Base-by-base conservation (phyloP, 2,797 vertebrate species). In the Chrosomus eos region DNA sequence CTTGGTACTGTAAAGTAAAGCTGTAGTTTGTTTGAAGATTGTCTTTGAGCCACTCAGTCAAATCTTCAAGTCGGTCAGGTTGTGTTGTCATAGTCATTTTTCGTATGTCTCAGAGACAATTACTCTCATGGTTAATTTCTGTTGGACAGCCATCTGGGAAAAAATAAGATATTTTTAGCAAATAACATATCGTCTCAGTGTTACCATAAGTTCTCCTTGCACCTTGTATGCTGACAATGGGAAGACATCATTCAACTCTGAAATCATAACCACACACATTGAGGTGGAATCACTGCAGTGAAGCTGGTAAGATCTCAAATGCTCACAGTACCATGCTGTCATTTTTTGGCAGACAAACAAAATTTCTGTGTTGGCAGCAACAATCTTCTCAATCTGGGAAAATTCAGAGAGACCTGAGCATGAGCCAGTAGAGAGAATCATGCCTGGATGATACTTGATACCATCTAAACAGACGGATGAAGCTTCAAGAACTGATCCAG, bases 381-480 rank as follows among this genome's bases (percentile, higher is more conserved):
- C 11, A 85, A 90, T 88, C 62, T 90, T 81, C 70, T 80, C 5
- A 78, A 91, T 90, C 74, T 87, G 83, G 19, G 0, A 45, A 89
- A 90, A 89, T 64, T 86, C 86, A 80, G 84, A n/a, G 9, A 87
- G 88, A 80, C 85, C 85, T 31, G 88, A 80, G 33, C 81, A 90
- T 55, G 87, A 88, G 1, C 87, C 87, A 90, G 16, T 4, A 85
- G 26, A 87, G 33, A 89, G 73, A 0, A 90, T 87, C 89, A 89
- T 89, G 19, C 71, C 80, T 36, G 85, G 51, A 87, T 71, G 66
- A 60, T 90, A 90, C 62, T 43, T 67, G 51, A 88, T 73, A 51
- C 83, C 48, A 88, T 89, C 83, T 9, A 82, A 26, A 73, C 77
- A 88, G 6, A 89, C 84, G n/a, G 86, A 87, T 70, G 72, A 89